Percentiles rank a stretch among this genome's conserved stretches.
phyloP scores from a whole-genome alignment of 2,113 vertebrate species.

The Monarcha castaneiventris region DNA sequence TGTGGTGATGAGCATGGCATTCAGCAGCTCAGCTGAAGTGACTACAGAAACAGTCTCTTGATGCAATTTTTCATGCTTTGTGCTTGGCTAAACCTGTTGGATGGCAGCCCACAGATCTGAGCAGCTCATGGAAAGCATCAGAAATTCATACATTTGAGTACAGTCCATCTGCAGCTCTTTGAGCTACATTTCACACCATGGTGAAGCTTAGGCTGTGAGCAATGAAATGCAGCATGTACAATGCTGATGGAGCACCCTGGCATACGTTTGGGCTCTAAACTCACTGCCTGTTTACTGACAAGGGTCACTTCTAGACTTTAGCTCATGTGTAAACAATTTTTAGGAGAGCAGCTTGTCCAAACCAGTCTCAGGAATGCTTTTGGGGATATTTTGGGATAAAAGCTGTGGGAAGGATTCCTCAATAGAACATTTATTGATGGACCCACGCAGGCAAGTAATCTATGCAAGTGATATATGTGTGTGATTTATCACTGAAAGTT shows the following conservation, averaged over 20 bases:
- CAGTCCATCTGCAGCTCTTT: slow-evolving; percentile 19
- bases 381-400: background rate
- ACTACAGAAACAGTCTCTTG: background rate
- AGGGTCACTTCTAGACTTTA: background rate
- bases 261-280: background rate
- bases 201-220: background rate
- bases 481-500: background rate
- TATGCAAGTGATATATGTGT: background rate
- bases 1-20: background rate
- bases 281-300: background rate
- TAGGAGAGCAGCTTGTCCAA: background rate
- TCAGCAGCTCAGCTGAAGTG: background rate
- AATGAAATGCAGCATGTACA: background rate
- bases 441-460: background rate
- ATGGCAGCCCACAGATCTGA: background rate
- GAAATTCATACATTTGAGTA: background rate
- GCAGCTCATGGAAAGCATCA: background rate
- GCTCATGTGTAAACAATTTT: background rate
- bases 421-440: background rate
- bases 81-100: slow-evolving; percentile 18
- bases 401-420: background rate
- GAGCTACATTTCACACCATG: background rate
- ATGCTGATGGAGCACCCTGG: background rate
- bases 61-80: slow-evolving; percentile 31
- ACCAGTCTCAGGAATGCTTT: background rate